Evolutionary conservation across 1,140 invertebrate genomes (phyloP).

Genomic region (Eufriesea mexicana): DNA sequence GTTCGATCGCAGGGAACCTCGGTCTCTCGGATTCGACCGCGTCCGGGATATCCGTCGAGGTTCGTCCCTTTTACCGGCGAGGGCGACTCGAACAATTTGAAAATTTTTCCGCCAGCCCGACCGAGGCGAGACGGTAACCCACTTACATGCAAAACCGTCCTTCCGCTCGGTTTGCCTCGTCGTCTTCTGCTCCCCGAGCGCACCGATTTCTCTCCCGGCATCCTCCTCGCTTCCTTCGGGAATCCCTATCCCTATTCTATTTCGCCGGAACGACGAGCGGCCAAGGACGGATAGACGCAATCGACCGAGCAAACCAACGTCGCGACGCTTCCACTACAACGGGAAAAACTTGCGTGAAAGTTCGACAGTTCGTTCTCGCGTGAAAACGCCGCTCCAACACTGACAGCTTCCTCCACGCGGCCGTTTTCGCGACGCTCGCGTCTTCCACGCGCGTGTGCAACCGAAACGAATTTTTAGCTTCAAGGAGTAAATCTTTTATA

Average conservation of each 20-base stretch:
- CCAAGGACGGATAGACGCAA: neutral
- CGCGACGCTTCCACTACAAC: neutral
- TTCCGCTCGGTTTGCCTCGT: constrained; percentile 52
- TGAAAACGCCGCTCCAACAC: constrained; percentile 1
- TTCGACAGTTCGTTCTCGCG: constrained; percentile 1
- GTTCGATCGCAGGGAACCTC: neutral
- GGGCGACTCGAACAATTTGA: constrained; percentile 40
- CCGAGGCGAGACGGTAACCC: constrained; percentile 35
- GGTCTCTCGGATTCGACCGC: neutral
- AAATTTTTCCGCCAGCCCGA: constrained; percentile 43
- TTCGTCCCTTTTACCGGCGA: neutral
- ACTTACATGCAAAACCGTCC: constrained; percentile 52
- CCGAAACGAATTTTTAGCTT: neutral
- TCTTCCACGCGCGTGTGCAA: no score
- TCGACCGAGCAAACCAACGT: constrained; percentile 20
- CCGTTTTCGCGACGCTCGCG: neutral
- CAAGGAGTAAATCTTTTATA: no score
- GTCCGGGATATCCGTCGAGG: neutral
- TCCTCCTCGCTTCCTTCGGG: neutral
- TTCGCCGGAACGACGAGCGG: neutral
- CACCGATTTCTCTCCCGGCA: constrained; percentile 20
- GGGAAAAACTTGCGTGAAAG: constrained; percentile 21
- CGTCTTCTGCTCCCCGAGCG: neutral
- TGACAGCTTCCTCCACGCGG: neutral
- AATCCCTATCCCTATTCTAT: neutral